These are phyloP conservation scores for Crocallis elinguaria DNA, from an alignment of 2,888 invertebrate species.

Conservation along the genomic window DNA sequence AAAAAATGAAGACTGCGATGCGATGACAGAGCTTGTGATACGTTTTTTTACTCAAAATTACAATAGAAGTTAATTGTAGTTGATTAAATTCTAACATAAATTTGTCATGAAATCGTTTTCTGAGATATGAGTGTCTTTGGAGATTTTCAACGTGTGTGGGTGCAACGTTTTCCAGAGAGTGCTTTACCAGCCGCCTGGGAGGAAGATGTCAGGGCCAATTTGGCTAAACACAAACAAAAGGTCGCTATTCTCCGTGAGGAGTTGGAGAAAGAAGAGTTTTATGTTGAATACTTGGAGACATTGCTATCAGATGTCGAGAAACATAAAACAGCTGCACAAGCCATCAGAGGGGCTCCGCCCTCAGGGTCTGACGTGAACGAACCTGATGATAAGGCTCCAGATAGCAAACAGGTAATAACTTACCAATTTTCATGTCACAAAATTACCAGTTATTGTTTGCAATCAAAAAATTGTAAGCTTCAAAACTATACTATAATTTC, in stretches of 20 bases:
- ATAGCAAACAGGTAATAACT: constrained; percentile 73
- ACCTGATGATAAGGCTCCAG: constrained; percentile 74
- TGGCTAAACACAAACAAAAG: constrained; percentile 95
- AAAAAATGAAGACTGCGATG: constrained; percentile 46
- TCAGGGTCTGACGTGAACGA: constrained; percentile 73
- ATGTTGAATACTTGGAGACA: constrained; percentile 94
- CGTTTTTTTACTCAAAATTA: constrained; percentile 55
- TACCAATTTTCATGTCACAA: not conserved
- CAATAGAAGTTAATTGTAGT: constrained; percentile 41
- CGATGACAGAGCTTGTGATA: constrained; percentile 66
- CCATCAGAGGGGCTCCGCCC: constrained; percentile 80
- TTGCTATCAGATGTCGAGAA: constrained; percentile 93
- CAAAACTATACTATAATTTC: constrained; percentile 11
- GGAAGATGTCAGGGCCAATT: constrained; percentile 95
- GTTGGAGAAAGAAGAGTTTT: constrained; percentile 95
- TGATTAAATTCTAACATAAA: constrained; percentile 69
- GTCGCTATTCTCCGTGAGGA: constrained; percentile 92
- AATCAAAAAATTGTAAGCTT: constrained; percentile 18
- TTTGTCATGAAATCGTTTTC: constrained; percentile 83
- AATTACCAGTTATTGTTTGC: no score
- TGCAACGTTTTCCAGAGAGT: constrained; percentile 95
- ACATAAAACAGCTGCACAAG: constrained; percentile 86
- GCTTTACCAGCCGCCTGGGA: constrained; percentile 96
- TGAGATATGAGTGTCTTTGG: constrained; percentile 93
- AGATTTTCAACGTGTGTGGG: constrained; percentile 96